Base-by-base conservation (phyloP, 1,140 invertebrate species). In the Anastatus disparis region DNA sequence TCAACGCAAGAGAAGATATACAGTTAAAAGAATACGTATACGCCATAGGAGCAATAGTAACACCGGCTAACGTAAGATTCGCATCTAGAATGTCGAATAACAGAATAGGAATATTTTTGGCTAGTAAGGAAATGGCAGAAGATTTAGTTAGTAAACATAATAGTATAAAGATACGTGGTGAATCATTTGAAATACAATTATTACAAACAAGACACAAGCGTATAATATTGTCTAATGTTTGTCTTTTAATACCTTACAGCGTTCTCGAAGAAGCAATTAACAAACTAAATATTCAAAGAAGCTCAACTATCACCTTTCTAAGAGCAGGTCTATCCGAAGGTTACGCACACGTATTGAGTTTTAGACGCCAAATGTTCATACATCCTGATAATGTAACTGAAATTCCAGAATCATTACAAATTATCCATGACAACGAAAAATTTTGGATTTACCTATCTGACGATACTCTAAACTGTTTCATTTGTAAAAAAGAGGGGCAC, bases 161-260 rank as follows among this genome's bases (percentile, higher is more conserved):
- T 1, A 8, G 3, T 52, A 15, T 52, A 29, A 27, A 8, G 3
- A 29, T 29, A 29, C 4, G 7, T 26, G 12, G 15, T n/a, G 9
- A 7, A 29, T 15, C 2, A 29, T 26, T 29, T 2, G 26, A 53
- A 12, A 50, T 22, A 52, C 31, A 10, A 10, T 10, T 35, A 35
- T 35, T 35, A 35, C 4, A 6, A 35, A 35, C 4, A 4, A 55
- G 40, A 48, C 7, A 46, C 10, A 67, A 67, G 22, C 56, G 65
- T 35, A 44, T 58, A 13, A 67, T 67, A 29, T 20, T 58, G 1
- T 67, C 65, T n/a, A 64, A 64, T 22, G 61, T 64, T 2, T 27
- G 7, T 10, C 59, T 42, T 20, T 7, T 17, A 1, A 62, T 66
- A 35, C 50, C 50, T 2, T 20, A 67, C 27, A 10, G 27, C 22